These are phyloP conservation scores for Dryocosmus kuriphilus DNA, from an alignment of 2,888 invertebrate genomes.

Conservation along the genomic window DNA sequence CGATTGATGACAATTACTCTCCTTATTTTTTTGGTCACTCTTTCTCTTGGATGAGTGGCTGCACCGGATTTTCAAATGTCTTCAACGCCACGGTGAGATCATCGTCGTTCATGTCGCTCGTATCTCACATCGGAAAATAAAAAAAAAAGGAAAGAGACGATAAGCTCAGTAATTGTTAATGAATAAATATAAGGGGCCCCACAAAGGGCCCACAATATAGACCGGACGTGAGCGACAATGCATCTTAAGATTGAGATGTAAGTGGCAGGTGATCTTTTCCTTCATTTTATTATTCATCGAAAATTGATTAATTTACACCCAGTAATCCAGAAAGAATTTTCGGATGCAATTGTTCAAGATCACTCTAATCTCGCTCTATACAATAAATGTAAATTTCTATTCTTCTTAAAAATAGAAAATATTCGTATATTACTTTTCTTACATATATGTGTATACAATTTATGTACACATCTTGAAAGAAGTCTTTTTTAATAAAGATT, in stretches of 20 bases:
- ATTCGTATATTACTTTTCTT: background rate
- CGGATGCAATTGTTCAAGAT: background rate
- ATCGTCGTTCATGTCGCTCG: slow-evolving; percentile 53
- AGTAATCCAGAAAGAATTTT: slow-evolving; percentile 6
- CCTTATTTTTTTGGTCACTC: background rate
- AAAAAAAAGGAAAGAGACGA: slow-evolving; percentile 59
- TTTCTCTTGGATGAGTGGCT: background rate
- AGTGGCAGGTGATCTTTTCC: slow-evolving; percentile 49
- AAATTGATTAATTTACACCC: slow-evolving; percentile 40
- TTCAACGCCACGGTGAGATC: slow-evolving; percentile 45
- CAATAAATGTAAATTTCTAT: background rate
- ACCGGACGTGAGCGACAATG: slow-evolving; percentile 70
- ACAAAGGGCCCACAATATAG: slow-evolving; percentile 68
- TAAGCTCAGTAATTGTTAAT: slow-evolving; percentile 73
- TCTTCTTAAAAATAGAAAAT: background rate
- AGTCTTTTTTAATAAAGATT: background rate
- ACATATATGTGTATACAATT: too few species aligned
- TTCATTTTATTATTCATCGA: slow-evolving; percentile 53
- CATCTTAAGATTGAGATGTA: slow-evolving; percentile 59
- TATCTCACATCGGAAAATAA: slow-evolving; percentile 57
- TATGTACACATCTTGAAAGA: too few species aligned
- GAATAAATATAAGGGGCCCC: slow-evolving; percentile 74
- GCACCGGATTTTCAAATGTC: slow-evolving; percentile 14
- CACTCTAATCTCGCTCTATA: background rate
- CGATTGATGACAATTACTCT: background rate